These are phyloP conservation scores for Drymodes brunneopygia DNA, from an alignment of 2,113 vertebrate genomes.

Conservation along the genomic window DNA sequence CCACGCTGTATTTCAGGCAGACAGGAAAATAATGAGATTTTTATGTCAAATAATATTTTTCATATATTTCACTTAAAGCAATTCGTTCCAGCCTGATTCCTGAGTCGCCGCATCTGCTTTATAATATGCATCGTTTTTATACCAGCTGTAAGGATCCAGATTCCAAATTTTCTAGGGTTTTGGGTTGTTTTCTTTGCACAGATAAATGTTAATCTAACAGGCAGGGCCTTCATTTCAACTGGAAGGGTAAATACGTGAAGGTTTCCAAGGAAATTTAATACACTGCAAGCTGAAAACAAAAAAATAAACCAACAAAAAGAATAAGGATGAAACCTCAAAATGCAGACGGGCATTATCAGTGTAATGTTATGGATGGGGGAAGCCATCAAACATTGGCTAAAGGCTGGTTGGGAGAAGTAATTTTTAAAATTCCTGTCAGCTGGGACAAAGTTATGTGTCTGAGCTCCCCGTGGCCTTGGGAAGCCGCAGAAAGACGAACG, in stretches of 20 bases:
- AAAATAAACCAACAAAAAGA: too few relatives aligned
- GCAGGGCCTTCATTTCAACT: neutral
- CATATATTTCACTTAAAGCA: neutral
- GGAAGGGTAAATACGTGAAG: neutral
- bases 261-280: neutral
- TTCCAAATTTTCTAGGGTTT: neutral
- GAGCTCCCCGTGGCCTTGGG: neutral
- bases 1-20: neutral
- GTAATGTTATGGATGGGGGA: neutral
- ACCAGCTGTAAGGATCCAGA: neutral
- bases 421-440: neutral
- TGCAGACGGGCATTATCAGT: accelerated
- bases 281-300: neutral
- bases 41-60: neutral
- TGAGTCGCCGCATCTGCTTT: accelerated
- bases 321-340: neutral
- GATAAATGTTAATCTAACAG: neutral
- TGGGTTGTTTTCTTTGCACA: accelerated
- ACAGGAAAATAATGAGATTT: neutral
- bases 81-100: neutral
- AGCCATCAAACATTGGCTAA: neutral
- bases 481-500: neutral
- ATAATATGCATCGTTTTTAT: accelerated
- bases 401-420: neutral
- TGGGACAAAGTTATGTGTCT: neutral